phyloP scores from a whole-genome alignment of 2,888 invertebrate genomes.

The Stomorhina lunata region DNA sequence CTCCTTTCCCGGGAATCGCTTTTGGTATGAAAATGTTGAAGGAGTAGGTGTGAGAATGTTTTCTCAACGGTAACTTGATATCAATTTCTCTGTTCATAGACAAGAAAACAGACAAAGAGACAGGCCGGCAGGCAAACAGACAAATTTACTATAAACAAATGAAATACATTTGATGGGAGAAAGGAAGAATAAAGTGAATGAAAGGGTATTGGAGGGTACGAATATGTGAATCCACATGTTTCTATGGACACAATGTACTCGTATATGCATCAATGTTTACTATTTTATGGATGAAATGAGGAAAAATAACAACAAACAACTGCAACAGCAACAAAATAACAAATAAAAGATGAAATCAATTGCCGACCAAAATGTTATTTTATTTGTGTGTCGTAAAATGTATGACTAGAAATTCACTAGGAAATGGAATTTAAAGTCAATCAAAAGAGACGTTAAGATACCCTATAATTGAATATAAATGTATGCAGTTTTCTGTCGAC shows the following conservation, averaged over 20 bases:
- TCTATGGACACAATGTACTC: background rate
- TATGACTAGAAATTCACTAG: constrained; percentile 11
- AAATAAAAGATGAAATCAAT: constrained; percentile 26
- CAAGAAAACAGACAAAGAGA: background rate
- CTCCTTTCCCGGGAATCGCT: background rate
- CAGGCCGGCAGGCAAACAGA: background rate
- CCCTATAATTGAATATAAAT: too few relatives aligned
- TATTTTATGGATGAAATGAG: constrained; percentile 32
- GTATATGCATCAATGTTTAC: constrained; percentile 29
- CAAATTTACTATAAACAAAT: background rate
- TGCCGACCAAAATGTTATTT: constrained; percentile 42
- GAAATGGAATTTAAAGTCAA: too few relatives aligned
- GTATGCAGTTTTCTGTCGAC: too few relatives aligned
- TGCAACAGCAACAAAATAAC: background rate
- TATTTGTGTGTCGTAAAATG: constrained; percentile 34
- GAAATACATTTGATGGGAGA: background rate
- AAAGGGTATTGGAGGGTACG: background rate
- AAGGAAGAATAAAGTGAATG: background rate
- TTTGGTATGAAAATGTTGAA: background rate
- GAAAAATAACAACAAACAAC: constrained; percentile 15
- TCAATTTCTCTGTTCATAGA: constrained; percentile 22
- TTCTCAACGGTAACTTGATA: constrained; percentile 50
- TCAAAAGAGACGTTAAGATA: too few relatives aligned
- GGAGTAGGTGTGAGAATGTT: constrained; percentile 51
- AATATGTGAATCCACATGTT: background rate